phyloP scores from a whole-genome alignment of 1,140 invertebrate genomes.

The Lucilia cuprina region DNA sequence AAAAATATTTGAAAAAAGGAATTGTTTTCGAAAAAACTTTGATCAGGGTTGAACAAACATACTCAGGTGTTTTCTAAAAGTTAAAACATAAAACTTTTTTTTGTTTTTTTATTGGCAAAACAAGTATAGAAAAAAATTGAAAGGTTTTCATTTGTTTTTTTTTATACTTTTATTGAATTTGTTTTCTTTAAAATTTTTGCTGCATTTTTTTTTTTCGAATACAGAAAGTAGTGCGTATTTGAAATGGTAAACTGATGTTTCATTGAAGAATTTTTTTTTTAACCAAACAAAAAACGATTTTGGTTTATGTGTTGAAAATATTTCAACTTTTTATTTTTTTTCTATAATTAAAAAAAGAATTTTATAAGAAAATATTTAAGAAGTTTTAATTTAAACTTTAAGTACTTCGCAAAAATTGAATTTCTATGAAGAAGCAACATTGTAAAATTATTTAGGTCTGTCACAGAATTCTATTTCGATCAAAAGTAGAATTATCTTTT shows the following conservation, averaged over 20 bases:
- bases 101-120: not conserved
- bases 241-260: not conserved
- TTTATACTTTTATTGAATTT: not conserved
- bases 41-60: not conserved
- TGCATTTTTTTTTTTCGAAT: not conserved
- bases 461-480: no score
- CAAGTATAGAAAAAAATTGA: not conserved
- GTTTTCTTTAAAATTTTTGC: not conserved
- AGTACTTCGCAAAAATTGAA: no score
- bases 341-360: no score
- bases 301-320: not conserved
- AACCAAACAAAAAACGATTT: not conserved
- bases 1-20: not conserved
- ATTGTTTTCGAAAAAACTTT: not conserved
- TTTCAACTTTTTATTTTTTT: not conserved
- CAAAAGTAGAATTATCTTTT: no score
- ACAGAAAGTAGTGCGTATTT: no score
- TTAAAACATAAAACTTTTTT: not conserved
- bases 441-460: no score
- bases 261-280: no score
- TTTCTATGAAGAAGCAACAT: no score
- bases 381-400: no score
- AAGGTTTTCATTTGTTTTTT: conserved; percentile 8
- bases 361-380: no score
- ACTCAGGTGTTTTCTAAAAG: conserved; percentile 10